Percentiles rank a stretch among this genome's conserved stretches.
Evolutionary conservation across 2,113 vertebrate species (phyloP).

Genomic region (Spermophilus dauricus): DNA sequence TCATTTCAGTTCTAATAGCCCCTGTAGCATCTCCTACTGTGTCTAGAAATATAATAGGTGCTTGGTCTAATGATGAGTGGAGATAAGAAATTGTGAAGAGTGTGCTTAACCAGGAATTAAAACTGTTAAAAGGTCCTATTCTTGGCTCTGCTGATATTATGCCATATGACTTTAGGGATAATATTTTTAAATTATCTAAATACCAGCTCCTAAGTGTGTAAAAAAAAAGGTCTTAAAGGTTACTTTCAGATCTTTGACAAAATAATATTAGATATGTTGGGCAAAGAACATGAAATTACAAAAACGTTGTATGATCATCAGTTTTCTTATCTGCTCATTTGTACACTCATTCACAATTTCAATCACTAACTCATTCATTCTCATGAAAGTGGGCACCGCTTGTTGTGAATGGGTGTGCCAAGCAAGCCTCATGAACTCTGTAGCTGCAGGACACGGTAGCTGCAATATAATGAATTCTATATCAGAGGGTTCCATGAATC

Average conservation of each 20-base stretch:
- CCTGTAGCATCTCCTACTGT: background rate
- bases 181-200: background rate
- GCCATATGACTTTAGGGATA: background rate
- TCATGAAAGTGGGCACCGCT: background rate
- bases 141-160: background rate
- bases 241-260: background rate
- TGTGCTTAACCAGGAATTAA: background rate
- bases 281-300: background rate
- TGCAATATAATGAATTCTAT: background rate
- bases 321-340: background rate
- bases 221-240: background rate
- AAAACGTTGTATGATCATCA: background rate
- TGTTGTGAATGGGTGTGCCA: background rate
- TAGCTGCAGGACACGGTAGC: background rate
- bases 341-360: background rate
- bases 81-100: background rate
- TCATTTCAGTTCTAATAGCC: background rate
- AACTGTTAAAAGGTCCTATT: background rate
- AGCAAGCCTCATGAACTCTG: background rate
- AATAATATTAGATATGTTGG: background rate
- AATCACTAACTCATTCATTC: background rate
- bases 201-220: background rate
- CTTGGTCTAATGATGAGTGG: background rate
- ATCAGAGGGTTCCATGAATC: background rate
- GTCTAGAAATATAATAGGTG: background rate